phyloP scores from a whole-genome alignment of 2,888 invertebrate species.

The Papilio elwesi region DNA sequence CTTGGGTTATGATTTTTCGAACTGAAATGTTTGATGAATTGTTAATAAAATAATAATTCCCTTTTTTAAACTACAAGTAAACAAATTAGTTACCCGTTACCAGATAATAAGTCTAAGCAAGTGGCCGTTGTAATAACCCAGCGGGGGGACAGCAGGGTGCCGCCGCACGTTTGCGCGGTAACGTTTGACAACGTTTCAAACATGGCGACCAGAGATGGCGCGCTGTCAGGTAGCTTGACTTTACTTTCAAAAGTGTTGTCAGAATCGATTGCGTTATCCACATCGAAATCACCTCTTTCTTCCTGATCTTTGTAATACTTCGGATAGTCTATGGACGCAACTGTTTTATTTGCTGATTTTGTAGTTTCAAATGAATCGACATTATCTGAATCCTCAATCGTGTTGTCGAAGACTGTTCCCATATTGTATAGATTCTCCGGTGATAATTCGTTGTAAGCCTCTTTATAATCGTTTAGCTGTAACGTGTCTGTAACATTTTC shows the following conservation, averaged over 20 bases:
- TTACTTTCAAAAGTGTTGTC: background rate
- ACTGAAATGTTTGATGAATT: conserved; percentile 10
- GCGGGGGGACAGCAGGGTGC: conserved; percentile 52
- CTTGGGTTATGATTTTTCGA: background rate
- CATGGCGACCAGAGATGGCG: conserved; percentile 53
- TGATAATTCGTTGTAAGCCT: conserved; percentile 32
- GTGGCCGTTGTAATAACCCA: conserved; percentile 61
- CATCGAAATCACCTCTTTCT: conserved; percentile 10
- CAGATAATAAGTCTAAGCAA: conserved; percentile 55
- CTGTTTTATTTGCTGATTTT: conserved; percentile 6
- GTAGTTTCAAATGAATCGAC: conserved; percentile 11
- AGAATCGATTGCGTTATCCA: conserved; percentile 11
- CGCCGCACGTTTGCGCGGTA: conserved; percentile 63
- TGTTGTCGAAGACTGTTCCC: conserved; percentile 34
- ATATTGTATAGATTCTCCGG: conserved; percentile 36
- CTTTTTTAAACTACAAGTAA: background rate
- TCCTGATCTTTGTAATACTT: conserved; percentile 5
- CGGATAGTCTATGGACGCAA: background rate
- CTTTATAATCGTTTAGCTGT: conserved; percentile 13
- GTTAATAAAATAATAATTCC: background rate
- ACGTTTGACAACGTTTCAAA: conserved; percentile 60
- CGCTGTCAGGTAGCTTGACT: conserved; percentile 7
- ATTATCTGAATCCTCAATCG: conserved; percentile 28
- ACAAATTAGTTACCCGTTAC: conserved; percentile 41
- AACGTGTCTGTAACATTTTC: background rate